Conservation (phyloP, 2,113 vertebrate species). For the Crotalus viridis region DNA sequence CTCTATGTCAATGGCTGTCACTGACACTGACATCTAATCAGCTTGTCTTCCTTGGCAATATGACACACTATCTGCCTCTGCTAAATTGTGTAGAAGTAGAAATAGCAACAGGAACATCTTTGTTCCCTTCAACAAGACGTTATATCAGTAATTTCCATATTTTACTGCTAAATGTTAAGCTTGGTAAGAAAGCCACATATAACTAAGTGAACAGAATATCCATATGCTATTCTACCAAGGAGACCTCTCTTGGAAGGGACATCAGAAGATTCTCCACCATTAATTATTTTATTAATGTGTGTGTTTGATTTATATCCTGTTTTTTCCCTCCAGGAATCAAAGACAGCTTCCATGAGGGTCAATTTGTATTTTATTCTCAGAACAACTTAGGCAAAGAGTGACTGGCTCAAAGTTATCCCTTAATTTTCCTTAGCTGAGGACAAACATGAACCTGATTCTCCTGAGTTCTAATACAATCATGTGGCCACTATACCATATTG, state of each 20-base stretch:
- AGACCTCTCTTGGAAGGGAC: background rate
- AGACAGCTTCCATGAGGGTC: background rate
- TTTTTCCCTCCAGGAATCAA: background rate
- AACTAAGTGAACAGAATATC: background rate
- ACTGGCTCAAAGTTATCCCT: background rate
- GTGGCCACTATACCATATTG: background rate
- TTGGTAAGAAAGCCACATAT: background rate
- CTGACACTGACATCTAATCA: background rate
- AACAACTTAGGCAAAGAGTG: background rate
- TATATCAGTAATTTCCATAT: background rate
- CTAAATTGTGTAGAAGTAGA: background rate
- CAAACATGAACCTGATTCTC: background rate
- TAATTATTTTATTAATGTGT: background rate
- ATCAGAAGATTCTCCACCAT: background rate
- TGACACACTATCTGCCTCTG: background rate
- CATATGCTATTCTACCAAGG: background rate
- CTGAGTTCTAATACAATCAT: background rate
- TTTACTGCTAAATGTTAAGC: background rate
- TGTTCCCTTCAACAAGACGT: background rate
- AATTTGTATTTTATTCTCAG: background rate
- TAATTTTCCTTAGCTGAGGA: background rate
- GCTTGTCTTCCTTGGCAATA: background rate
- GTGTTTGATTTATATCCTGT: background rate
- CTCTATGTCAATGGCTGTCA: background rate
- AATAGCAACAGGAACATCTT: background rate